Evolutionary conservation across 2,113 vertebrate genomes (phyloP).

Genomic region (Oryzias javanicus): DNA sequence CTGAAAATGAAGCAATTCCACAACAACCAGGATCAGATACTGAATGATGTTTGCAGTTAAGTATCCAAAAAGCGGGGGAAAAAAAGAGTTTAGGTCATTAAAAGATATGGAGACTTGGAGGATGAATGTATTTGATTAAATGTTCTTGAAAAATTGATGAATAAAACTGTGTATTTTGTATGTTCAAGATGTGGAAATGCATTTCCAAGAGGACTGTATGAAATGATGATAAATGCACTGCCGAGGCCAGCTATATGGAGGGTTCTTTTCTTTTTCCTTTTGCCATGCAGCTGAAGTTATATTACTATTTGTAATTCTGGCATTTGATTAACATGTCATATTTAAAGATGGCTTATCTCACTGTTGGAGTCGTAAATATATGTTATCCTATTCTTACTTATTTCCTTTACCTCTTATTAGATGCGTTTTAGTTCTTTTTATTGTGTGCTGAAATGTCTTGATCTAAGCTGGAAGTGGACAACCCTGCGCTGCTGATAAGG

Average conservation of each 20-base stretch:
- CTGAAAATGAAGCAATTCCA: too few species aligned
- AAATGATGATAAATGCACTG: not conserved
- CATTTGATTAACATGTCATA: conserved; percentile 35
- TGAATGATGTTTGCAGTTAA: too few species aligned
- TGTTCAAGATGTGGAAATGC: not conserved
- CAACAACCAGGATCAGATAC: too few species aligned
- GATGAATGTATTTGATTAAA: not conserved
- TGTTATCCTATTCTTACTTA: too few species aligned
- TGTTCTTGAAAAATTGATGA: not conserved
- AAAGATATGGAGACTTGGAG: not conserved
- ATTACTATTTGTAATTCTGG: conserved; percentile 23
- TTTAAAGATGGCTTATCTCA: conserved; percentile 43
- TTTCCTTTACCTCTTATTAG: too few species aligned
- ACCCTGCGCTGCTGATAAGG: too few species aligned
- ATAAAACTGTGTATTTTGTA: not conserved
- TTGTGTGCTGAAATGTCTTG: too few species aligned
- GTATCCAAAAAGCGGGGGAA: too few species aligned
- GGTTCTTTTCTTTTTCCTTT: not conserved
- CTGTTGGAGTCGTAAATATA: too few species aligned
- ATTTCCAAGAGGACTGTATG: conserved; percentile 7
- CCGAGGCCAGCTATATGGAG: not conserved
- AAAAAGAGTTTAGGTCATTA: not conserved
- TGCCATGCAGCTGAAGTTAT: not conserved
- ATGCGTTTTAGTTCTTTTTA: too few species aligned
- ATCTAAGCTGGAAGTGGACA: too few species aligned